phyloP scores from a whole-genome alignment of 2,113 vertebrate species.

The Heterotilapia buettikoferi region DNA sequence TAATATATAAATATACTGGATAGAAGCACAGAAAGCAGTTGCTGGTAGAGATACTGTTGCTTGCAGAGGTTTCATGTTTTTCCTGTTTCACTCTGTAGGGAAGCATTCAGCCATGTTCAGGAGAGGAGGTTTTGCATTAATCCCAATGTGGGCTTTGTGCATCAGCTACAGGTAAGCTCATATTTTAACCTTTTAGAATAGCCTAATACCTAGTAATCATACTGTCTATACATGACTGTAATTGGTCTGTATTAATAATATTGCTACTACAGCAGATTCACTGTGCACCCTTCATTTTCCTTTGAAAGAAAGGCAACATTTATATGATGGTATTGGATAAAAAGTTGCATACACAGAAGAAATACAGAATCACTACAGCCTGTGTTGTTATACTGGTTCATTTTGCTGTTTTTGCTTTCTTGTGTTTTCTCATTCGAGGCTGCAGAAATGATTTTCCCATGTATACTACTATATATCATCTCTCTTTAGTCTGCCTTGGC shows the following conservation, averaged over 20 bases:
- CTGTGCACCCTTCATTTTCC: background rate
- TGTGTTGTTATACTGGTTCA: background rate
- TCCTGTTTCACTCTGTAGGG: conserved; percentile 66
- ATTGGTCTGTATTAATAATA: background rate
- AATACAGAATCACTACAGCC: background rate
- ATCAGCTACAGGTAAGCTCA: conserved; percentile 89
- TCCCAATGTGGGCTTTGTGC: conserved; percentile 97
- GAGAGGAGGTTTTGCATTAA: conserved; percentile 99
- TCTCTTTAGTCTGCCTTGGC: background rate
- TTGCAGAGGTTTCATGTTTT: background rate
- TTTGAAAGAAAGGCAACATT: background rate
- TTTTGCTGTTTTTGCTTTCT: background rate
- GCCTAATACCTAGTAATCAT: background rate
- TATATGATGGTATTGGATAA: background rate
- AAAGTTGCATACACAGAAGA: background rate
- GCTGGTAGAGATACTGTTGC: background rate
- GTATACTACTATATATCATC: background rate
- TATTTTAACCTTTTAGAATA: background rate
- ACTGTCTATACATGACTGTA: background rate
- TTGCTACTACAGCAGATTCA: background rate
- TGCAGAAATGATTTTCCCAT: background rate
- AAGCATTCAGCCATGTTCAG: conserved; percentile 97
- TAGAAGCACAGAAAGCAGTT: background rate
- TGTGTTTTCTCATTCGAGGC: background rate
- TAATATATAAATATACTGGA: background rate